Conservation (phyloP, 2,113 vertebrate genomes). For the Sander vitreus region DNA sequence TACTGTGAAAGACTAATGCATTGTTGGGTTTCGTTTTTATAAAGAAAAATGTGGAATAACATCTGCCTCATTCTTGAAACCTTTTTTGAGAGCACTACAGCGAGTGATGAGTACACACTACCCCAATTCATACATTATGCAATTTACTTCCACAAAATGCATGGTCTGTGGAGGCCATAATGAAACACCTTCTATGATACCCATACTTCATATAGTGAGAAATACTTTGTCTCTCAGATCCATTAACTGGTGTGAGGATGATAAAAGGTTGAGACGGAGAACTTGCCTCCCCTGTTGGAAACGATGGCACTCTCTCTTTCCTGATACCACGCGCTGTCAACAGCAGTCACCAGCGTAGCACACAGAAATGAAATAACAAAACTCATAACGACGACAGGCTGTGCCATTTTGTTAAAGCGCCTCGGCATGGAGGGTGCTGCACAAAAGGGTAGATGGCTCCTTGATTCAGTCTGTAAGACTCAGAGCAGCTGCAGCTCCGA, state of each 20-base stretch:
- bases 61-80: background rate
- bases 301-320: constrained; percentile 13
- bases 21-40: background rate
- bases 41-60: background rate
- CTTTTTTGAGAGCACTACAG: background rate
- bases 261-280: constrained; percentile 33
- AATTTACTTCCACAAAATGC: constrained; percentile 1
- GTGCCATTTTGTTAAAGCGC: constrained; percentile 11
- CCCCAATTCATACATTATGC: background rate
- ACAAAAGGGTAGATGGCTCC: background rate
- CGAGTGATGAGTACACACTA: background rate
- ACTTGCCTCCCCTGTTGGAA: constrained; percentile 15
- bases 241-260: constrained; percentile 24
- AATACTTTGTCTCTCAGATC: constrained; percentile 31
- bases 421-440: background rate
- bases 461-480: background rate
- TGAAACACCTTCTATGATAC: constrained; percentile 25
- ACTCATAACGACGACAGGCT: constrained; percentile 5
- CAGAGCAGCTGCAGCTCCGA: background rate
- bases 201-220: constrained; percentile 13
- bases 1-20: background rate
- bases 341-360: background rate
- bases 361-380: constrained; percentile 32
- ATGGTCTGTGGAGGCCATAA: background rate
- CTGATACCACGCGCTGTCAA: constrained; percentile 22